phyloP scores from a whole-genome alignment of 2,113 vertebrate genomes.

The Manacus vitellinus region DNA sequence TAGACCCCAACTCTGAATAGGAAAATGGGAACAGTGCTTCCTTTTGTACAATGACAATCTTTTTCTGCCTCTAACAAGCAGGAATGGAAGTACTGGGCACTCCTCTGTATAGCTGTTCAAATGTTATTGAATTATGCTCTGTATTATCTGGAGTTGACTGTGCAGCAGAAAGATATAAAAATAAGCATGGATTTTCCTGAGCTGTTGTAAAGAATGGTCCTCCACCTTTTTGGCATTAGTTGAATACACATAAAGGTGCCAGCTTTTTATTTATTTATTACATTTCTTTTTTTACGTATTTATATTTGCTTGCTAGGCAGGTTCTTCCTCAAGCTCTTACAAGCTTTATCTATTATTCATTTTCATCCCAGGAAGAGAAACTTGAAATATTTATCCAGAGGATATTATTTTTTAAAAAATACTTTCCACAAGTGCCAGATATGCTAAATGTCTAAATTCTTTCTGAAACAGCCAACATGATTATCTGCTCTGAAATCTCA shows the following conservation, averaged over 20 bases:
- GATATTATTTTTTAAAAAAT: slow-evolving; percentile 64
- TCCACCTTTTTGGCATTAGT: not conserved
- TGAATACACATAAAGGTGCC: not conserved
- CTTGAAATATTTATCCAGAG: slow-evolving; percentile 69
- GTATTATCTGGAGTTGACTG: not conserved
- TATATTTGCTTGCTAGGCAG: slow-evolving; percentile 24
- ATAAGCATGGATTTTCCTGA: not conserved
- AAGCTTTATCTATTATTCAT: slow-evolving; percentile 68
- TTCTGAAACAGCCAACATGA: not conserved
- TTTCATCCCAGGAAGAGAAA: slow-evolving; percentile 58
- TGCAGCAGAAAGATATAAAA: not conserved
- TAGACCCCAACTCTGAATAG: not conserved
- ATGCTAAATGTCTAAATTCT: slow-evolving; percentile 49
- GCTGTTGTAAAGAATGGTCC: not conserved
- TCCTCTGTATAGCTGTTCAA: not conserved
- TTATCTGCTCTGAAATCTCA: slow-evolving; percentile 31
- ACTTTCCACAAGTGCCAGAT: slow-evolving; percentile 6
- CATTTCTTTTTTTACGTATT: not conserved
- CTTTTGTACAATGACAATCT: not conserved
- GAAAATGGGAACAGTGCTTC: not conserved
- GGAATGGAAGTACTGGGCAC: not conserved
- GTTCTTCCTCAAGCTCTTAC: slow-evolving; percentile 50
- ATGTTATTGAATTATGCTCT: not conserved
- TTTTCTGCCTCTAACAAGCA: not conserved
- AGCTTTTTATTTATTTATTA: slow-evolving; percentile 32